These are phyloP conservation scores for Halcyon senegalensis DNA, from an alignment of 2,113 vertebrate species.

Conservation along the genomic window DNA sequence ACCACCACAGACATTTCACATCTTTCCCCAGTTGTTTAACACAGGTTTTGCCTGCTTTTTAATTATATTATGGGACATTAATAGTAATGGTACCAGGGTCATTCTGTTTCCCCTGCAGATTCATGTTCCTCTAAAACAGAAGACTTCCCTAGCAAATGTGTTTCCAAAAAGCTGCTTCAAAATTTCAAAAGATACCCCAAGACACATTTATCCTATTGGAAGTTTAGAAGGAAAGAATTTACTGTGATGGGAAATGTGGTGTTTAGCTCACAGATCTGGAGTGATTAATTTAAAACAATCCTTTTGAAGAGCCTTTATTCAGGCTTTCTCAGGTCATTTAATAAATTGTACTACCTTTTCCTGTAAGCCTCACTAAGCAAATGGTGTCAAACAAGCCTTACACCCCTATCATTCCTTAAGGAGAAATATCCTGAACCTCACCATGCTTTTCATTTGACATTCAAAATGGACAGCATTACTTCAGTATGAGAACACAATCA, in stretches of 20 bases:
- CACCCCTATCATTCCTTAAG: not conserved
- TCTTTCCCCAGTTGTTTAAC: not conserved
- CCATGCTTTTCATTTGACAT: not conserved
- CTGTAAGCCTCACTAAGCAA: not conserved
- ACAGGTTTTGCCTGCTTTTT: not conserved
- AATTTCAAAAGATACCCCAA: not conserved
- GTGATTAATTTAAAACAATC: not conserved
- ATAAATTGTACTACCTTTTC: not conserved
- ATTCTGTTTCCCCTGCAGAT: not conserved
- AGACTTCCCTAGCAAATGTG: not conserved
- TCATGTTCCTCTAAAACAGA: not conserved
- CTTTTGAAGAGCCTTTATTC: not conserved
- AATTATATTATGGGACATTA: not conserved
- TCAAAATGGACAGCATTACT: not conserved
- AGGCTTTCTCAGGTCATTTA: not conserved
- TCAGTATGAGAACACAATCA: not conserved
- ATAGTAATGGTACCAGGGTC: not conserved
- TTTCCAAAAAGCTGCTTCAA: not conserved
- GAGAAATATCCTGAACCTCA: not conserved
- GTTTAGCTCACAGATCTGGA: not conserved
- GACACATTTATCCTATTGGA: not conserved
- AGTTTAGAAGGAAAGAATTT: not conserved
- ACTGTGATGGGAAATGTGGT: not conserved
- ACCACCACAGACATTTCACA: not conserved
- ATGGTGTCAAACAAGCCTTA: not conserved